Evolutionary conservation across 1,140 invertebrate genomes (phyloP), one percentile per base, ranked within the genome.

Genomic region (Megalopta genalis): DNA sequence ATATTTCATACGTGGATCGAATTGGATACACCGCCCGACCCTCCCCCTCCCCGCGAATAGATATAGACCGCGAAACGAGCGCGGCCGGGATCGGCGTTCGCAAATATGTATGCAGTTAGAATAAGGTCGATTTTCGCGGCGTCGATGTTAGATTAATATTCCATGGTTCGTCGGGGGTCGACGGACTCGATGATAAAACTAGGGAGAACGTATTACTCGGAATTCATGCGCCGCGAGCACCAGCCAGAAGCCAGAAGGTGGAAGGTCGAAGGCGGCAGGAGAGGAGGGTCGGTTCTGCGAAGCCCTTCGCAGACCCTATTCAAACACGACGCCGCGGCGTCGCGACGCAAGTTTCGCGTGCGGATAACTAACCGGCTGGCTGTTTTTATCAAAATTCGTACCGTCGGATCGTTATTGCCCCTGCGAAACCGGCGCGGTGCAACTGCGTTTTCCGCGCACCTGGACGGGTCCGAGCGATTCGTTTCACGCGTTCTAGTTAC

Each of bases 71-170:
- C 23, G 32, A 32, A 21, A 63, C 8, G 42, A 52, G n/a, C 32
- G 69, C 32, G 23, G 49, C n/a, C 6, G 27, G n/a, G 27, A 60
- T 75, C 7, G 16, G 49, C 32, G 32, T 57, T 59, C 23, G 21
- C 27, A 63, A 37, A 32, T n/a, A 37, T n/a, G 37, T 60, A n/a
- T 21, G 23, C n/a, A 69, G 23, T 62, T 67, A 14, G 71, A 73
- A 81, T 52, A 52, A 64, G 59, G 72, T 86, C 83, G 84, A 86
- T 85, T 76, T 57, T 71, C 49, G 23, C 54, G 83, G 80, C 83
- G 75, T 69, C 80, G 46, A 75, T 76, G 63, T 67, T 60, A 66
- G 25, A 85, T 86, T 85, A 86, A 86, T 86, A 86, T 85, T 86
- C 62, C 25, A 86, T 65, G 60, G n/a, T 23, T 49, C 42, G 62